These are phyloP conservation scores for Eupithecia centaureata DNA, from an alignment of 2,888 invertebrate genomes.

Conservation along the genomic window DNA sequence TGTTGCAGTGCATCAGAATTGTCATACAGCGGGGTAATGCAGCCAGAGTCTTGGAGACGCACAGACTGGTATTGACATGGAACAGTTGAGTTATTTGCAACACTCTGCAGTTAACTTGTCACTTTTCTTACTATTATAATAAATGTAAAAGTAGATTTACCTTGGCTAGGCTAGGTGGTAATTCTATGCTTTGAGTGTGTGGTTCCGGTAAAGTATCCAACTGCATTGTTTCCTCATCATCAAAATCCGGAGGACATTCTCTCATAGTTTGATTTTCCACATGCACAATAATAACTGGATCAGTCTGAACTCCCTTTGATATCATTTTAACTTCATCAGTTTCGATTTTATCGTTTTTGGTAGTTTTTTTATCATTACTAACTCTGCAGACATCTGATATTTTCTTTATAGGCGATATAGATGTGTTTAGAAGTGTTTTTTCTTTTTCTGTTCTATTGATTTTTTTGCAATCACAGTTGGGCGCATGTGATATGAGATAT, in stretches of 20 bases:
- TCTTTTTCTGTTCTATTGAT: background rate
- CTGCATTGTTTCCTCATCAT: background rate
- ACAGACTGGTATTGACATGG: no score
- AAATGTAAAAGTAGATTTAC: background rate
- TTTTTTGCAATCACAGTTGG: background rate
- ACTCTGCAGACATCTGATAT: background rate
- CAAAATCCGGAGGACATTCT: background rate
- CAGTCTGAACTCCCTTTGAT: background rate
- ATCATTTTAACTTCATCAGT: background rate
- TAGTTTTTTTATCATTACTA: background rate
- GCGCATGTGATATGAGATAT: background rate
- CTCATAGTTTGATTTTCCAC: background rate
- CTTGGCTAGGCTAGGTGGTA: background rate
- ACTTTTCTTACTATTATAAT: no score
- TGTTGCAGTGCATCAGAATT: no score
- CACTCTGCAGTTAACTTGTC: no score
- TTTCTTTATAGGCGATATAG: background rate
- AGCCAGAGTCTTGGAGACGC: no score
- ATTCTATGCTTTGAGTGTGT: background rate
- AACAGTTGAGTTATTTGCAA: no score
- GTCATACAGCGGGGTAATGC: no score
- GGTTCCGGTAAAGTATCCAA: background rate
- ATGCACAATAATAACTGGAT: background rate
- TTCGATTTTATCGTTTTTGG: background rate
- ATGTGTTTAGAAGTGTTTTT: background rate